These are phyloP conservation scores for Propithecus deckenii DNA, from an alignment of 2,797 vertebrate genomes.

Conservation along the genomic window DNA sequence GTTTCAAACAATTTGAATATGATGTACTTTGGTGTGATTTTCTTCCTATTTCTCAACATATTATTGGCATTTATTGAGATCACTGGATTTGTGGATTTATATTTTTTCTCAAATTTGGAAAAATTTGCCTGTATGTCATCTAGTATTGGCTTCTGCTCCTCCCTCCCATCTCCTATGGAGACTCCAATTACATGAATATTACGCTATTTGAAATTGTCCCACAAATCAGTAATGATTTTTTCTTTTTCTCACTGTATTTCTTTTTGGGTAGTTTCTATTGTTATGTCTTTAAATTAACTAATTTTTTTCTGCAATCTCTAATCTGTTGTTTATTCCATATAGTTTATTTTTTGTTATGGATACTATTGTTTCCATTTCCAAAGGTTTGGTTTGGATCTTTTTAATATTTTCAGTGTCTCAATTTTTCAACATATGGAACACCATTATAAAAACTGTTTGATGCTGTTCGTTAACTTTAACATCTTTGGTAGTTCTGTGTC, in stretches of 20 bases:
- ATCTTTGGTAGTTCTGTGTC: background rate
- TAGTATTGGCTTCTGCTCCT: background rate
- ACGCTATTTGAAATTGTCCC: background rate
- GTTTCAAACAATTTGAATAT: background rate
- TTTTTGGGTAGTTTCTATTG: background rate
- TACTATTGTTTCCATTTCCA: background rate
- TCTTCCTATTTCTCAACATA: background rate
- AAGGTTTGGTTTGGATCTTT: background rate
- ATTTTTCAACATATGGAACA: background rate
- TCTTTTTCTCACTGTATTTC: background rate
- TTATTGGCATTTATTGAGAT: background rate
- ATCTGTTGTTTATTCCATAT: background rate
- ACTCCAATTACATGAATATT: background rate
- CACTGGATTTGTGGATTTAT: background rate
- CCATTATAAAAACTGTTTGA: background rate
- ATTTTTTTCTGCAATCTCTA: background rate
- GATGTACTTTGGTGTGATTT: background rate
- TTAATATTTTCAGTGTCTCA: background rate
- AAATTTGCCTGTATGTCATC: background rate
- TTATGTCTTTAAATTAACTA: background rate
- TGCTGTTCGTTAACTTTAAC: background rate
- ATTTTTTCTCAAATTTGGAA: background rate
- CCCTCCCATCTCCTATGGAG: background rate
- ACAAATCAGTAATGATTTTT: background rate
- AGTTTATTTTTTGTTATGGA: background rate